A percentile compares a stretch with the other conserved stretches of the same genome.
phyloP scores from a whole-genome alignment of 2,888 invertebrate species.

The Xestia xanthographa region DNA sequence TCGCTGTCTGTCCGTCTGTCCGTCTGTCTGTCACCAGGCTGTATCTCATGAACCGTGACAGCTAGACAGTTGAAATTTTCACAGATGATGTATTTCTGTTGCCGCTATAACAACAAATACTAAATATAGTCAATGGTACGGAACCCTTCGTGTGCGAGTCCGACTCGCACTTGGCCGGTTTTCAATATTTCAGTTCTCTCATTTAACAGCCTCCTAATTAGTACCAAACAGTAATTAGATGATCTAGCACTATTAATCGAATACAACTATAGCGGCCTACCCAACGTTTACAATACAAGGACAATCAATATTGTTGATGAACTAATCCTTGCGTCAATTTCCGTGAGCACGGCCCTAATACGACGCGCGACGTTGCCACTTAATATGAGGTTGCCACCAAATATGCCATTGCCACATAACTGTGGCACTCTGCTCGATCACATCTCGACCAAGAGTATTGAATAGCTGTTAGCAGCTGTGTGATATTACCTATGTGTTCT shows the following conservation, averaged over 20 bases:
- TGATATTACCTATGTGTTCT: not conserved
- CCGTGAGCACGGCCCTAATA: constrained; percentile 46
- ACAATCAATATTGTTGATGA: constrained; percentile 62
- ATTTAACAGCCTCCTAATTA: not conserved
- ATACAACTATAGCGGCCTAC: not conserved
- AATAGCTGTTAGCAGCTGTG: constrained; percentile 34
- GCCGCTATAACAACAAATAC: too few species aligned
- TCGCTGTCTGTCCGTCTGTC: too few species aligned
- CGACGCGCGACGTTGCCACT: constrained; percentile 26
- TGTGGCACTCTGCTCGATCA: constrained; percentile 45
- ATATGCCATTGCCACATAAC: constrained; percentile 44
- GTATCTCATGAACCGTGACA: too few species aligned
- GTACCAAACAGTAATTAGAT: constrained; percentile 35
- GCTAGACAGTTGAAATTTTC: too few species aligned
- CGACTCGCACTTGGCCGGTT: too few species aligned
- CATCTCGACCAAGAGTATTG: constrained; percentile 37
- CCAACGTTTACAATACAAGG: constrained; percentile 14
- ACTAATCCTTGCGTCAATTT: constrained; percentile 63
- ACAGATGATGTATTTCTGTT: too few species aligned
- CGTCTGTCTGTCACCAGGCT: too few species aligned
- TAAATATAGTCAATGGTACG: too few species aligned
- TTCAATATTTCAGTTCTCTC: not conserved
- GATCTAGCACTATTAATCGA: constrained; percentile 25
- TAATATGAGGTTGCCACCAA: constrained; percentile 42
- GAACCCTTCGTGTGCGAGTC: too few species aligned